Percentiles rank a stretch among this genome's conserved stretches.
These are phyloP conservation scores for Drosophila tsacasi DNA, from an alignment of 1,140 invertebrate species.

Conservation along the genomic window DNA sequence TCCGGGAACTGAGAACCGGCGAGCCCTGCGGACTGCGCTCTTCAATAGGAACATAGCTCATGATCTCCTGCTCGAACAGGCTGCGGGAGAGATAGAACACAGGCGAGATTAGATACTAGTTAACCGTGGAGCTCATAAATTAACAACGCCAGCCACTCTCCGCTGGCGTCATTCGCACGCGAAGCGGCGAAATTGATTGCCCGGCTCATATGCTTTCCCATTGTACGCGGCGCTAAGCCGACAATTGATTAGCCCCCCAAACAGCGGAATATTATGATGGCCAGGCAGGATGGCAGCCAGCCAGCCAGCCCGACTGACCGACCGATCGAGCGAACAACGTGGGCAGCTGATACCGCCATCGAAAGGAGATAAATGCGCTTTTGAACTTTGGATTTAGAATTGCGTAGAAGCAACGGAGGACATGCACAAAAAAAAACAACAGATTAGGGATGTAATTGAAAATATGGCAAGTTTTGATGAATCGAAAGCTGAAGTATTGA, in stretches of 20 bases:
- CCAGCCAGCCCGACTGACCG: background rate
- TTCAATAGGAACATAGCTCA: slow-evolving; percentile 96
- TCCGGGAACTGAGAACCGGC: slow-evolving; percentile 87
- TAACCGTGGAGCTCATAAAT: slow-evolving; percentile 40
- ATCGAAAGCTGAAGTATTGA: background rate
- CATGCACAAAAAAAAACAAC: background rate
- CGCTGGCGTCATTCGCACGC: slow-evolving; percentile 17
- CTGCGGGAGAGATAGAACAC: slow-evolving; percentile 86
- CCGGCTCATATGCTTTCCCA: background rate
- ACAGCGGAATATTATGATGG: background rate
- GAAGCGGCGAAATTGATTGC: slow-evolving; percentile 43
- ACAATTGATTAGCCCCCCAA: slow-evolving; percentile 46
- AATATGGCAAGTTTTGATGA: background rate
- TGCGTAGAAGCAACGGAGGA: background rate
- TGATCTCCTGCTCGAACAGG: slow-evolving; percentile 98
- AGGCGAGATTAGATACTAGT: slow-evolving; percentile 6
- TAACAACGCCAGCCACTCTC: background rate
- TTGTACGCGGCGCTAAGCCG: slow-evolving; percentile 48
- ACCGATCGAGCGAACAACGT: background rate
- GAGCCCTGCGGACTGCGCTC: slow-evolving; percentile 86
- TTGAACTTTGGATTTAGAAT: slow-evolving; percentile 9
- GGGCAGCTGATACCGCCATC: background rate
- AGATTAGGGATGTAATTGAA: background rate
- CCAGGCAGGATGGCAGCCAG: slow-evolving; percentile 25
- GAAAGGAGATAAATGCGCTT: slow-evolving; percentile 18